These are phyloP conservation scores for Melanotaenia maccullochi DNA, from an alignment of 2,797 vertebrate genomes.

Conservation along the genomic window DNA sequence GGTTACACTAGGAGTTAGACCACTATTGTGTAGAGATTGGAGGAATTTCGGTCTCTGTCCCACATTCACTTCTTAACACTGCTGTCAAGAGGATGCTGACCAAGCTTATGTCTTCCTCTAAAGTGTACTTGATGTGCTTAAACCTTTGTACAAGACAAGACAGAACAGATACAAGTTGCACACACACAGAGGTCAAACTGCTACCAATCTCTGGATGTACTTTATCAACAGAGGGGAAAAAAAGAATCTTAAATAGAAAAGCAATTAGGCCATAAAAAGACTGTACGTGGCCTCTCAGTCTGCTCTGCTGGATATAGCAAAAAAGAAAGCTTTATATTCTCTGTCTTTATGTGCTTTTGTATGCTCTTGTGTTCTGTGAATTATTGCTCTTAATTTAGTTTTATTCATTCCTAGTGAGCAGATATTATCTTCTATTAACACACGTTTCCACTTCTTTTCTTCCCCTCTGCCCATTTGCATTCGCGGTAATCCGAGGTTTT, in stretches of 20 bases:
- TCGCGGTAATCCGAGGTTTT: slow-evolving; percentile 34
- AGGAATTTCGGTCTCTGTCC: slow-evolving; percentile 31
- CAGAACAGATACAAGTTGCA: slow-evolving; percentile 43
- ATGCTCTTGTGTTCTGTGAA: slow-evolving; percentile 37
- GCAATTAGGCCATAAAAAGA: slow-evolving; percentile 39
- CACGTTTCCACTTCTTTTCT: slow-evolving; percentile 6
- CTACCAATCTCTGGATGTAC: slow-evolving; percentile 18
- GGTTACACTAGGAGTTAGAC: slow-evolving; percentile 6
- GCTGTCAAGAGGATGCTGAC: slow-evolving; percentile 45
- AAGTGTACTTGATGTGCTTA: slow-evolving; percentile 19
- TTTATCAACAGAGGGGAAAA: slow-evolving; percentile 24
- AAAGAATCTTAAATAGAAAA: slow-evolving; percentile 23
- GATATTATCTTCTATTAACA: slow-evolving; percentile 3
- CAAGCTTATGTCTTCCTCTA: slow-evolving; percentile 23
- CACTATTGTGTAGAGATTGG: slow-evolving; percentile 2
- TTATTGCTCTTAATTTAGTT: slow-evolving; percentile 32
- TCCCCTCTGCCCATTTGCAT: slow-evolving; percentile 12
- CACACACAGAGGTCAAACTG: slow-evolving; percentile 41
- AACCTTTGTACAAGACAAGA: slow-evolving; percentile 19
- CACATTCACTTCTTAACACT: slow-evolving; percentile 21
- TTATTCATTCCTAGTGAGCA: slow-evolving; percentile 8
- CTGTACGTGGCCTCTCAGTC: slow-evolving; percentile 11
- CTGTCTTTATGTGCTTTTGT: slow-evolving; percentile 17
- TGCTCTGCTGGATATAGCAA: slow-evolving; percentile 16
- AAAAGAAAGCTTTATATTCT: slow-evolving; percentile 14